These are phyloP conservation scores for Lydus trimaculatus DNA, from an alignment of 2,888 invertebrate species.

Conservation along the genomic window DNA sequence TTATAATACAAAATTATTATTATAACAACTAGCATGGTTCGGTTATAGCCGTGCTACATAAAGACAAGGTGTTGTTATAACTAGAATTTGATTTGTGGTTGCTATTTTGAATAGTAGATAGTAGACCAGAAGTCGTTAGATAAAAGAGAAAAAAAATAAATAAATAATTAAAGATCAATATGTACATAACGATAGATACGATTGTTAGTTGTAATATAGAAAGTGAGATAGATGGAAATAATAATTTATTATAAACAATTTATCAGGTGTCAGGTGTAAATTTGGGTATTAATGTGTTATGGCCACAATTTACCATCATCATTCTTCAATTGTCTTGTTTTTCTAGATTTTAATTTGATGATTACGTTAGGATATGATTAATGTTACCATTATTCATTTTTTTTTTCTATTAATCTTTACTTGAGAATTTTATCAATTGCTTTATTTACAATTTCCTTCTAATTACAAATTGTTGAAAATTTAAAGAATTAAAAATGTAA, in stretches of 20 bases:
- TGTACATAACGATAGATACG: neutral
- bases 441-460: neutral
- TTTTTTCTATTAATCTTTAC: neutral
- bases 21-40: slow-evolving; percentile 25
- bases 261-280: slow-evolving; percentile 9
- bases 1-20: slow-evolving; percentile 35
- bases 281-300: slow-evolving; percentile 1
- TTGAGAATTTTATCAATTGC: slow-evolving; percentile 1
- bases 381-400: neutral
- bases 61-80: neutral
- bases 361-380: slow-evolving; percentile 1
- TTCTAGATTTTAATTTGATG: slow-evolving; percentile 3
- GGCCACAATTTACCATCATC: slow-evolving; percentile 1
- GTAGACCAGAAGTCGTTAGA: neutral
- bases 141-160: neutral
- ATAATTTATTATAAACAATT: slow-evolving; percentile 3
- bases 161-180: neutral
- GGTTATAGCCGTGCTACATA: no score
- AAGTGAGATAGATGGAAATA: neutral
- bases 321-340: slow-evolving; percentile 5
- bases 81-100: slow-evolving; percentile 6
- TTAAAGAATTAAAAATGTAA: neutral
- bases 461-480: neutral
- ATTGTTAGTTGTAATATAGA: neutral
- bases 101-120: neutral